A percentile compares a stretch with the other conserved stretches of the same genome.
phyloP scores from a whole-genome alignment of 2,888 invertebrate species.

The Coremacera marginata region DNA sequence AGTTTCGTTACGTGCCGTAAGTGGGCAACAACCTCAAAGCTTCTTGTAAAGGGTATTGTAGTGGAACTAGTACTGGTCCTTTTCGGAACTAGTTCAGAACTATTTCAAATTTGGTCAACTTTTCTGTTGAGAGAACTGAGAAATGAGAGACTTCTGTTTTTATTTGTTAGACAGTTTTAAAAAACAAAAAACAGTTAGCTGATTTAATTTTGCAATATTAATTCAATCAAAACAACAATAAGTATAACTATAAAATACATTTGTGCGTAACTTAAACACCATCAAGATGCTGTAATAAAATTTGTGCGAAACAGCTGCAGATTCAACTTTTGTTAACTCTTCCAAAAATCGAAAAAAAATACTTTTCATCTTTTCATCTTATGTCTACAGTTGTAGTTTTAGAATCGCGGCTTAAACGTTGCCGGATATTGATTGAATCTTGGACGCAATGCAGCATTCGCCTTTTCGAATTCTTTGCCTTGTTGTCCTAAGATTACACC shows the following conservation, averaged over 20 bases:
- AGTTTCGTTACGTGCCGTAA: too few species aligned
- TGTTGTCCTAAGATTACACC: constrained; percentile 64
- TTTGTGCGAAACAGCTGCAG: neutral
- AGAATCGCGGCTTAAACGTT: constrained; percentile 65
- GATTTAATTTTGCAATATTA: too few species aligned
- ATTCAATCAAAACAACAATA: neutral
- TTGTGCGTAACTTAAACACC: constrained; percentile 12
- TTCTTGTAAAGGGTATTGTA: too few species aligned
- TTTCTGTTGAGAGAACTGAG: too few species aligned
- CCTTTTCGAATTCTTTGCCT: constrained; percentile 63
- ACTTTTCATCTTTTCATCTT: too few species aligned
- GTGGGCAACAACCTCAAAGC: too few species aligned
- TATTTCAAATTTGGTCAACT: too few species aligned
- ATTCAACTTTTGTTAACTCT: neutral
- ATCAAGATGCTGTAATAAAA: constrained; percentile 1
- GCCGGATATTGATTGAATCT: constrained; percentile 66
- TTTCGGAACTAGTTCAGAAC: too few species aligned
- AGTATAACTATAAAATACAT: neutral
- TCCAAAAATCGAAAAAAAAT: neutral
- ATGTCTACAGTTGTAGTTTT: constrained; percentile 31
- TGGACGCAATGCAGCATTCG: constrained; percentile 63
- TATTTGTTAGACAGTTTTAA: too few species aligned
- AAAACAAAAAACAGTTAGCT: too few species aligned
- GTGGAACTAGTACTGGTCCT: too few species aligned
- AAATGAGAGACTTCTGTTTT: too few species aligned